A percentile compares a stretch with the other conserved stretches of the same genome.
phyloP scores from a whole-genome alignment of 2,888 invertebrate genomes.

The Ptilodon capucinus region DNA sequence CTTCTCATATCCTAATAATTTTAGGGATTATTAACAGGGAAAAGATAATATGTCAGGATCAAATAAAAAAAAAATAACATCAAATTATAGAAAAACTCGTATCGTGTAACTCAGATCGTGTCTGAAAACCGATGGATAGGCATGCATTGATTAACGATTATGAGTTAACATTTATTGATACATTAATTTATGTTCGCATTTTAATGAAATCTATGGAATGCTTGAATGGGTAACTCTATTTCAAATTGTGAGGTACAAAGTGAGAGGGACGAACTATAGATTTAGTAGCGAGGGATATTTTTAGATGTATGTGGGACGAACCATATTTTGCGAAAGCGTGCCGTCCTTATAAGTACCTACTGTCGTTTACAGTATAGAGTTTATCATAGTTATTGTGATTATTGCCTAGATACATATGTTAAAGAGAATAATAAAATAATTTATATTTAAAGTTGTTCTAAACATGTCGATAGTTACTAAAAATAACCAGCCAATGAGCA shows the following conservation, averaged over 20 bases:
- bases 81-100: neutral
- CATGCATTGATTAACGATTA: neutral
- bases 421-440: neutral
- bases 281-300: too few relatives aligned
- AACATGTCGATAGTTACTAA: too few relatives aligned
- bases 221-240: neutral
- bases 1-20: neutral
- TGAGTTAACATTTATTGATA: neutral
- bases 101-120: neutral
- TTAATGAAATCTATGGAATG: neutral
- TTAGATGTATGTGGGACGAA: too few relatives aligned
- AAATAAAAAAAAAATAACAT: too few relatives aligned
- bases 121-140: neutral
- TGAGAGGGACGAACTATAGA: too few relatives aligned
- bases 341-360: too few relatives aligned
- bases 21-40: neutral
- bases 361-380: too few relatives aligned
- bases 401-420: too few relatives aligned
- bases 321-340: too few relatives aligned
- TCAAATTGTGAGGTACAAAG: neutral
- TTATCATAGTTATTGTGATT: too few relatives aligned
- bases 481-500: too few relatives aligned
- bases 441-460: neutral
- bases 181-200: too few relatives aligned
- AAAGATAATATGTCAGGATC: neutral